Evolutionary conservation across 2,797 vertebrate species (phyloP).

Genomic region (Helarctos malayanus): DNA sequence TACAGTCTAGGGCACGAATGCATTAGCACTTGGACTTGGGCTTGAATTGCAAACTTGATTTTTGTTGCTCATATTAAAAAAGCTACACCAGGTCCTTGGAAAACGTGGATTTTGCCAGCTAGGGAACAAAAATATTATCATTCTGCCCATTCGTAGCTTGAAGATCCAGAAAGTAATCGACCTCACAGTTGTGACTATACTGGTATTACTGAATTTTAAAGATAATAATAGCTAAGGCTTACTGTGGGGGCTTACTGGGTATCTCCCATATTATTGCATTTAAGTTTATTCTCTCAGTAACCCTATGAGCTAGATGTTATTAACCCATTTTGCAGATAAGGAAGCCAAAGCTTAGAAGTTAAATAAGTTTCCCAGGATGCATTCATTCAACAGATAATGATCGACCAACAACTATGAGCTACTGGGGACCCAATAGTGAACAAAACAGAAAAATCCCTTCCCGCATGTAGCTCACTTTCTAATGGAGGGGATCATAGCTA

Average conservation of each 20-base stretch:
- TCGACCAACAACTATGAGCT: background rate
- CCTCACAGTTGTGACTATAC: background rate
- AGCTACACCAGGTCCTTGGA: conserved; percentile 73
- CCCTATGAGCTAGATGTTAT: background rate
- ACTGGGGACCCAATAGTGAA: background rate
- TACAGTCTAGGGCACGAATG: conserved; percentile 67
- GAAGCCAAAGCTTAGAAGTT: background rate
- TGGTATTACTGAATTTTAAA: conserved; percentile 19
- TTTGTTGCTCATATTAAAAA: conserved; percentile 78
- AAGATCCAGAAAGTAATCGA: conserved; percentile 34
- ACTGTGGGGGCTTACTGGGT: background rate
- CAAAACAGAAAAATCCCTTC: background rate
- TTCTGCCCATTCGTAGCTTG: conserved; percentile 56
- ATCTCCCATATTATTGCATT: background rate
- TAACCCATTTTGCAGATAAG: conserved; percentile 10
- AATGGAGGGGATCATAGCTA: background rate
- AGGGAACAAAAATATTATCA: conserved; percentile 49
- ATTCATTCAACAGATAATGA: background rate
- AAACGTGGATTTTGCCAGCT: conserved; percentile 51
- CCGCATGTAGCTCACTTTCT: background rate
- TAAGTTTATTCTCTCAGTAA: background rate
- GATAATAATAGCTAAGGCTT: background rate
- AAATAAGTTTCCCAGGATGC: background rate
- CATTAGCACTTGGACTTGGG: conserved; percentile 76
- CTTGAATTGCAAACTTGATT: conserved; percentile 80